Base-by-base conservation (phyloP, 2,797 vertebrate species). In the Botia kubotai region DNA sequence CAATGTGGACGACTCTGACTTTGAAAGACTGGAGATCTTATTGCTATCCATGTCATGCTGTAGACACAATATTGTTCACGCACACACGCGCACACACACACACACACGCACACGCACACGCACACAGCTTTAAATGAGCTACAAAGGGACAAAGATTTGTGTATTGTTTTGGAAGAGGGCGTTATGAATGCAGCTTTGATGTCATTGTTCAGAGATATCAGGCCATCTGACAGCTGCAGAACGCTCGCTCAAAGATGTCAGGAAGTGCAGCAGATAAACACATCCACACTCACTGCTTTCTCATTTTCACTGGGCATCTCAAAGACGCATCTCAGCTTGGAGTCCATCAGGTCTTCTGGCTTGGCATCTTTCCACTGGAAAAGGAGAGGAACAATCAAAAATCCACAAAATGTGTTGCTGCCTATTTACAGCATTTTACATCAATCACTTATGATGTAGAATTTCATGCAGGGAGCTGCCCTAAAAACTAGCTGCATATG, bases 291-390 rank as follows among this genome's bases (percentile, higher is more conserved):
- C 90, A 99, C 98, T 89, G 93, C 94, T 93, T 98, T 99, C 88
- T 98, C 98, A 52, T 96, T 98, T 89, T 99, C 98, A 69, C 89
- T 90, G 46, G 98, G 98, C 90, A 99, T 94, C 88, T 99, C 98
- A 91, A 99, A 99, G 90, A 98, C 95, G 94, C 98, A 99, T 90
- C 97, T 95, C 94, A 99, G 96, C 92, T 99, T 99, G 16, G 97
- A 99, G 92, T 99, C 98, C 98, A 99, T 99, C 86, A 99, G 95
- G 84, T 99, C 98, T 48, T 99, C 98, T 0, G 97, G 96, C 86
- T 98, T 99, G 77, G 97, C 98, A 89, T 99, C 98, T 94, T 98
- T 99, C 98, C 98, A 99, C 98, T 99, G 89, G 65, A 94, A 39
- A 4, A 29, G 13, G 83, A 16, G 73, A 68, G 36, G 50, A 72